Evolutionary conservation across 2,797 vertebrate genomes (phyloP).

Genomic region (Protosalanx chinensis): DNA sequence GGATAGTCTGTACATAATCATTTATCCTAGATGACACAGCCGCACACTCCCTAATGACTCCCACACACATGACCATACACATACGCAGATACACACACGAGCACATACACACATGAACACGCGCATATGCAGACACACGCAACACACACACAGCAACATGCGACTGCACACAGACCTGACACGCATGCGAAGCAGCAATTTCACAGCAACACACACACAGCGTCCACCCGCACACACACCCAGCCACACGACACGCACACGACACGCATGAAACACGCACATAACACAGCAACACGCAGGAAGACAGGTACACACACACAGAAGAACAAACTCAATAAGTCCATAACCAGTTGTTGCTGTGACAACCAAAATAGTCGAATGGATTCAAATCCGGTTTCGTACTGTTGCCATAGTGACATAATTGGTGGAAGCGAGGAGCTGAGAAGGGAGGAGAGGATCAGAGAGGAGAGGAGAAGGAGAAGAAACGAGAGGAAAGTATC

Average conservation of each 20-base stretch:
- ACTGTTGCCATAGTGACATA: slow-evolving; percentile 47
- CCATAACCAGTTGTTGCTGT: slow-evolving; percentile 26
- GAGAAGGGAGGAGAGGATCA: not conserved
- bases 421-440: not conserved
- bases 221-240: too few relatives aligned
- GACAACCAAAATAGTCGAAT: slow-evolving; percentile 34
- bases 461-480: not conserved
- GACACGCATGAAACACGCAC: slow-evolving; percentile 5
- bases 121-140: not conserved
- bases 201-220: too few relatives aligned
- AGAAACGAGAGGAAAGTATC: not conserved
- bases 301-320: not conserved
- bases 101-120: not conserved
- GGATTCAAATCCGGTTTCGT: slow-evolving; percentile 42
- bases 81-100: not conserved
- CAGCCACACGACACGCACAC: too few relatives aligned
- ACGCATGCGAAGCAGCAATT: too few relatives aligned
- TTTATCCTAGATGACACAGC: too few relatives aligned
- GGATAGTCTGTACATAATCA: too few relatives aligned
- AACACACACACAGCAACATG: not conserved
- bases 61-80: slow-evolving; percentile 13
- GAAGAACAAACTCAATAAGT: not conserved
- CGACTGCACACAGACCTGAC: too few relatives aligned
- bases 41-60: too few relatives aligned
- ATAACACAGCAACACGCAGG: not conserved